Conservation (phyloP, 1,140 invertebrate species). For the Alviniconcha marisindica region DNA sequence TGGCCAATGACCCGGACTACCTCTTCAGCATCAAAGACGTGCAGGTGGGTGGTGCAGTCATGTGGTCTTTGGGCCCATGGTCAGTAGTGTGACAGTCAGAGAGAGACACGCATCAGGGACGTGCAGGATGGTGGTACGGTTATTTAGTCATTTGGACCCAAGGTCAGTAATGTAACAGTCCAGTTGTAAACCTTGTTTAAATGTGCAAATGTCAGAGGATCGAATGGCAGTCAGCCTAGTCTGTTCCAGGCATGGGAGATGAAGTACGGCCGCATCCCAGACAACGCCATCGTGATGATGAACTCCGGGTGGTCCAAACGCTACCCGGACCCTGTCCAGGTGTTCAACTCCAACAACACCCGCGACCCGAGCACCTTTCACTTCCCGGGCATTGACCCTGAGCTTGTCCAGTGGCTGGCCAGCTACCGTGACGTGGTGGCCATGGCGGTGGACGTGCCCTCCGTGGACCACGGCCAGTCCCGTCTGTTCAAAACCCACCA, state of each 20-base stretch:
- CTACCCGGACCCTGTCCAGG: slow-evolving; percentile 44
- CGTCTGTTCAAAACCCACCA: background rate
- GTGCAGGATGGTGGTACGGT: too few relatives aligned
- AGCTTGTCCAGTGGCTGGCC: background rate
- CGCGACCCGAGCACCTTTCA: background rate
- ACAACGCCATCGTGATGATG: slow-evolving; percentile 60
- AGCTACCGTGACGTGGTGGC: background rate
- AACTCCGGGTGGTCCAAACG: slow-evolving; percentile 59
- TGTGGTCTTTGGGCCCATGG: too few relatives aligned
- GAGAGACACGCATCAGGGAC: too few relatives aligned
- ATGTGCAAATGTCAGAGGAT: background rate
- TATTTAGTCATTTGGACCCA: too few relatives aligned
- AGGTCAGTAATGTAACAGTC: too few relatives aligned
- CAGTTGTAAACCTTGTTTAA: too few relatives aligned
- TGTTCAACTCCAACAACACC: slow-evolving; percentile 14
- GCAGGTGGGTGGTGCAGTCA: background rate
- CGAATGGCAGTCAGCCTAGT: background rate
- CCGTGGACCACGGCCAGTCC: background rate
- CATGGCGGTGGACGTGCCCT: background rate
- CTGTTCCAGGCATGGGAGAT: slow-evolving; percentile 53
- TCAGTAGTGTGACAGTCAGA: too few relatives aligned
- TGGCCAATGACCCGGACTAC: slow-evolving; percentile 48
- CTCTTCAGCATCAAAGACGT: slow-evolving; percentile 47
- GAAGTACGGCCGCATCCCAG: slow-evolving; percentile 48
- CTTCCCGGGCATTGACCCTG: background rate